Base-by-base conservation (phyloP, 2,113 vertebrate genomes). In the Pseudorectes ferrugineus region DNA sequence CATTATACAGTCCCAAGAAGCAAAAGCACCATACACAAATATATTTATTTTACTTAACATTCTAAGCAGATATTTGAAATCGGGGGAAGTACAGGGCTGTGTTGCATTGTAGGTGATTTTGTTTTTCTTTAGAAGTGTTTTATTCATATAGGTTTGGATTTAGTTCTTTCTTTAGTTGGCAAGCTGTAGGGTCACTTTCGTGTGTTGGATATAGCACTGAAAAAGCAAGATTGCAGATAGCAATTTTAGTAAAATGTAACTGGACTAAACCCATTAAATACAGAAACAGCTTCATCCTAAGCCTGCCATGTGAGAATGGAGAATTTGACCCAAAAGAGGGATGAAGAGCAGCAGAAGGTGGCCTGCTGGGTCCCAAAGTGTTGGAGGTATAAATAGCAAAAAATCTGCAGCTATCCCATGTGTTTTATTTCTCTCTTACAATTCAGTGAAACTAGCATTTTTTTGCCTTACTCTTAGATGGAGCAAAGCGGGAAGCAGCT, bases 371-470 rank as follows among this genome's bases (percentile, higher is more conserved):
- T 79, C 74, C 62, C 66, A 38, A 82, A 65, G 71, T 29, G 21
- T 9, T 54, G 15, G 33, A 68, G 25, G 42, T 89, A 91, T 91
- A 77, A 88, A 54, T 20, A 84, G 46, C 76, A 57, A 52, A 61
- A 82, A 89, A 91, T 85, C 73, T 71, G 57, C 29, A 72, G 81
- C 73, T 76, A 36, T 66, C 46, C 55, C 21, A 5, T 82, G 21
- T 87, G 63, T 85, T 92, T 93, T 93, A 51, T 81, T 78, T 93
- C 54, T 65, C 59, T 86, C 86, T 49, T 70, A 89, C 92, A 86
- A 15, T 63, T 92, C 55, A 48, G 74, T 87, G 54, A 76, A 94
- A 73, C 67, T 59, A n/a, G 49, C 45, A 28, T 7, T 49, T 92
- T 91, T 92, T 94, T 82, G 58, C 88, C 63, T 89, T 89, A 79